Evolutionary conservation across 2,113 vertebrate species (phyloP).

Genomic region (Pollachius pollachius): DNA sequence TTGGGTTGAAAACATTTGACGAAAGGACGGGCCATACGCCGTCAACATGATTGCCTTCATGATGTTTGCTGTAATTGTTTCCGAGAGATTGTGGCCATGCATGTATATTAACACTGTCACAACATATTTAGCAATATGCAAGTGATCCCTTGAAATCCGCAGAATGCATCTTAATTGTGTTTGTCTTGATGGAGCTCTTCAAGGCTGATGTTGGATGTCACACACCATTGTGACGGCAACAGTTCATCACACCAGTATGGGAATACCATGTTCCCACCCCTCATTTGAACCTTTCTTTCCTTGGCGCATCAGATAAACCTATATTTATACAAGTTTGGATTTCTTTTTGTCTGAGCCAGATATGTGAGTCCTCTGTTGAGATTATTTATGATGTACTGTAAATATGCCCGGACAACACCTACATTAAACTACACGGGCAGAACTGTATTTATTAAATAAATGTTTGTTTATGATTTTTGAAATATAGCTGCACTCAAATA

Average conservation of each 20-base stretch:
- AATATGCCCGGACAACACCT: slow-evolving; percentile 82
- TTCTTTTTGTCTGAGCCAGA: slow-evolving; percentile 77
- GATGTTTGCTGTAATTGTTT: slow-evolving; percentile 13
- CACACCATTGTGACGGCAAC: slow-evolving; percentile 5
- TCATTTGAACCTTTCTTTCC: slow-evolving; percentile 7
- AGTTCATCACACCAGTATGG: slow-evolving; percentile 33
- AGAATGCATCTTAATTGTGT: slow-evolving; percentile 20
- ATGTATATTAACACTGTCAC: slow-evolving; percentile 8
- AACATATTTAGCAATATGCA: slow-evolving; percentile 45
- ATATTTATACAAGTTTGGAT: slow-evolving; percentile 65
- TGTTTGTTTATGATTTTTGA: slow-evolving; percentile 82
- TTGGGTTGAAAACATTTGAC: neutral
- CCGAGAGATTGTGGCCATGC: slow-evolving; percentile 1
- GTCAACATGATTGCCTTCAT: neutral
- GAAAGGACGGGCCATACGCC: neutral
- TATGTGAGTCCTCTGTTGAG: slow-evolving; percentile 83
- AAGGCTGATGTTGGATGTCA: slow-evolving; percentile 1
- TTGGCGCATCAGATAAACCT: slow-evolving; percentile 45
- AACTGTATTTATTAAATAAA: slow-evolving; percentile 97
- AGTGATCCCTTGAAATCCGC: slow-evolving; percentile 13
- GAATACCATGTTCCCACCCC: slow-evolving; percentile 25
- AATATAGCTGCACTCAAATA: slow-evolving; percentile 82
- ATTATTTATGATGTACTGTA: slow-evolving; percentile 95
- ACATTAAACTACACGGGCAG: slow-evolving; percentile 88
- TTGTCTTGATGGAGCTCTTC: slow-evolving; percentile 10